phyloP scores from a whole-genome alignment of 1,140 invertebrate species.

The Drosophila azteca region DNA sequence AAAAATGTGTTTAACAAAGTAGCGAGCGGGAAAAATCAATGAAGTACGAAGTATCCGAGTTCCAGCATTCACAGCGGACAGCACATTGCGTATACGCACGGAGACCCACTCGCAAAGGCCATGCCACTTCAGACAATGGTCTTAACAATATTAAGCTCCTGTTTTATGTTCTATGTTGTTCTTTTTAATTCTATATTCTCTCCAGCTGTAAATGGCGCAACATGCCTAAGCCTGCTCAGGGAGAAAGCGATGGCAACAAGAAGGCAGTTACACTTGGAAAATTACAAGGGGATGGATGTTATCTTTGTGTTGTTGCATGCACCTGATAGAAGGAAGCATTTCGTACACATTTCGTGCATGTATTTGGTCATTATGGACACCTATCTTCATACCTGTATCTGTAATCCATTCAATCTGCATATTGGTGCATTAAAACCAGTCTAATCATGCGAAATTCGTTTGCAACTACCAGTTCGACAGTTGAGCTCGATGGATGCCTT shows the following conservation, averaged over 20 bases:
- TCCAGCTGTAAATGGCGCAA: constrained; percentile 41
- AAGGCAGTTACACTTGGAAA: background rate
- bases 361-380: too few relatives aligned
- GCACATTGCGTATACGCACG: constrained; percentile 54
- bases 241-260: constrained; percentile 50
- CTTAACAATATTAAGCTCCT: constrained; percentile 44
- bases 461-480: too few relatives aligned
- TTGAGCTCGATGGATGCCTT: too few relatives aligned
- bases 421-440: too few relatives aligned
- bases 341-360: too few relatives aligned
- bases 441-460: too few relatives aligned
- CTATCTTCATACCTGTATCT: too few relatives aligned
- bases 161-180: background rate
- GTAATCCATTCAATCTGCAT: too few relatives aligned
- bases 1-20: constrained; percentile 15
- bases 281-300: too few relatives aligned
- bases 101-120: constrained; percentile 9
- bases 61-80: background rate
- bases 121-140: constrained; percentile 32
- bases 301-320: too few relatives aligned
- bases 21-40: constrained; percentile 66
- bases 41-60: constrained; percentile 12
- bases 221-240: constrained; percentile 22
- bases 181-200: constrained; percentile 33
- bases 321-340: too few relatives aligned